Evolutionary conservation across 1,140 invertebrate species (phyloP).

Genomic region (Drosophila eugracilis): DNA sequence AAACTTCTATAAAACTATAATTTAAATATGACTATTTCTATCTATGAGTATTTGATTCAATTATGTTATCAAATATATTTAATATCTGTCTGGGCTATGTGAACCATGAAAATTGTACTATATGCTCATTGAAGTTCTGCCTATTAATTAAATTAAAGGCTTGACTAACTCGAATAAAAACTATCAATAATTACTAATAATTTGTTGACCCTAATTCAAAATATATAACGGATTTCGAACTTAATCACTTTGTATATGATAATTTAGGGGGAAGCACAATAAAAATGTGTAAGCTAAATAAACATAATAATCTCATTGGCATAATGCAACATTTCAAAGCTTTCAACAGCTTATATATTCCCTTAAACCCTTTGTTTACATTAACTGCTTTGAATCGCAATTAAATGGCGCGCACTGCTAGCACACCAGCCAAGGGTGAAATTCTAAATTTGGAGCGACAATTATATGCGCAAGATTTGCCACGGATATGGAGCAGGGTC

Average conservation of each 20-base stretch:
- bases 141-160: not conserved
- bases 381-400: not conserved
- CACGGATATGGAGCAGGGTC: conserved; percentile 37
- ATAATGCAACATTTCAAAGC: not conserved
- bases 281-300: too few relatives aligned
- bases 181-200: not conserved
- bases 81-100: not conserved
- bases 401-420: not conserved
- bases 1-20: too few relatives aligned
- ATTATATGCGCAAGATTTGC: conserved; percentile 57
- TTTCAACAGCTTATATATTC: not conserved
- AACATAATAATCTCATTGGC: not conserved
- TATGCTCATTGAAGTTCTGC: not conserved
- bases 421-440: conserved; percentile 14
- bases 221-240: not conserved
- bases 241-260: not conserved
- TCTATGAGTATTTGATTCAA: not conserved
- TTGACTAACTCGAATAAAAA: not conserved
- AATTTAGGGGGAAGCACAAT: too few relatives aligned
- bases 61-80: too few relatives aligned
- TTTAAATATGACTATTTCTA: not conserved
- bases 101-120: not conserved
- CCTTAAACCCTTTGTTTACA: conserved; percentile 7
- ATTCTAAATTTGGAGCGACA: conserved; percentile 21
- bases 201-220: too few relatives aligned